Evolutionary conservation across 2,888 invertebrate genomes (phyloP).

Genomic region (Lottia scabra): DNA sequence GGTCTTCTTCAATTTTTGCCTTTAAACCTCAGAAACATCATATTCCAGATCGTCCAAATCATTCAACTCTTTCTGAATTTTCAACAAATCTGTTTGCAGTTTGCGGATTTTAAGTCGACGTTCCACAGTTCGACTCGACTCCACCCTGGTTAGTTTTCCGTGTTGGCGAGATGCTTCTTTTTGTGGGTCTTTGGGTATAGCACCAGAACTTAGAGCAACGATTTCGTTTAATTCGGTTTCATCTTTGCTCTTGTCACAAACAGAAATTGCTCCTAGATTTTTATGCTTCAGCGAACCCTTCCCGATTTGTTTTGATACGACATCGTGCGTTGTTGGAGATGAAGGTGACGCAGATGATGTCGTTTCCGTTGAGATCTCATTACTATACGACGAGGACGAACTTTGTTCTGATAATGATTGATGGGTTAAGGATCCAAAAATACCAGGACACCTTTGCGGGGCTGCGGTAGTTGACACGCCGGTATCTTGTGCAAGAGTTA

Average conservation of each 20-base stretch:
- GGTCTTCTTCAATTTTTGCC: too few species aligned
- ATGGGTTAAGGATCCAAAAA: neutral
- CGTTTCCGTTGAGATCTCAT: neutral
- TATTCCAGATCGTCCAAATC: conserved; percentile 48
- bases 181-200: conserved; percentile 11
- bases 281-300: neutral
- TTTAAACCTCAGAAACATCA: conserved; percentile 46
- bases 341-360: neutral
- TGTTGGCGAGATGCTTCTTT: conserved; percentile 23
- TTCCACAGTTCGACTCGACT: conserved; percentile 21
- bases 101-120: conserved; percentile 42
- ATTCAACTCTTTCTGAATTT: conserved; percentile 48
- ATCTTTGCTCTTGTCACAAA: neutral
- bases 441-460: too few species aligned
- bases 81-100: conserved; percentile 43
- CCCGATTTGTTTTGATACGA: neutral
- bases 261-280: neutral
- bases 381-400: neutral
- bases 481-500: too few species aligned
- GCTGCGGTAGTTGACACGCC: too few species aligned
- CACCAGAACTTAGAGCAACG: conserved; percentile 16
- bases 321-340: neutral
- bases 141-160: conserved; percentile 19
- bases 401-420: conserved; percentile 1
- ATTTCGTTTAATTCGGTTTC: neutral